Conservation (phyloP, 2,888 invertebrate species). For the Heliconius hortense region DNA sequence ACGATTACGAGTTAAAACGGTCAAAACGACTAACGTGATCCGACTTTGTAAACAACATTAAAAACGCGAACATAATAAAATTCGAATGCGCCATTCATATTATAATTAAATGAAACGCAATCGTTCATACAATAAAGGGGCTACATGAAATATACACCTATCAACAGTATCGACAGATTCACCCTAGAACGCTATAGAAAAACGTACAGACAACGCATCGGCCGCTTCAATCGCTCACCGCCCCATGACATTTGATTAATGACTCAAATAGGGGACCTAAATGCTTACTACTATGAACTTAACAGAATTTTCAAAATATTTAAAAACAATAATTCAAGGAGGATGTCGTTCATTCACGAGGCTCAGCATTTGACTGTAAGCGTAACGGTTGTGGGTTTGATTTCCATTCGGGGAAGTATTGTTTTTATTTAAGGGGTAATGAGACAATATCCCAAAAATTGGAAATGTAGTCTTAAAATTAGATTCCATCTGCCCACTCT, state of each 20-base stretch:
- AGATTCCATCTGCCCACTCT: neutral
- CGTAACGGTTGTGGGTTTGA: neutral
- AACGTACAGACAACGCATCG: conserved; percentile 64
- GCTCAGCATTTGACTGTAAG: neutral
- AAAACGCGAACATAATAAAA: conserved; percentile 8
- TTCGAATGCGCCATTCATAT: conserved; percentile 14
- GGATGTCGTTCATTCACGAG: neutral
- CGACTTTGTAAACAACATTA: conserved; percentile 5
- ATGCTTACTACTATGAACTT: conserved; percentile 45
- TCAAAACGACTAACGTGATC: neutral
- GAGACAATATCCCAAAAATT: too few relatives aligned
- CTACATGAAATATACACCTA: conserved; percentile 46
- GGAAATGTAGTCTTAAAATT: neutral
- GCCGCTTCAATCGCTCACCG: conserved; percentile 70
- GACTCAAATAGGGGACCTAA: conserved; percentile 61
- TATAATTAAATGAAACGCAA: conserved; percentile 40
- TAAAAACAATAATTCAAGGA: conserved; percentile 26
- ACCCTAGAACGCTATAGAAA: conserved; percentile 56
- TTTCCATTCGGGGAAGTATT: neutral
- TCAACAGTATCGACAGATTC: conserved; percentile 51
- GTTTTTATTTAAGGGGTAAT: too few relatives aligned
- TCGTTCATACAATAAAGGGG: conserved; percentile 39
- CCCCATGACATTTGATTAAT: conserved; percentile 79
- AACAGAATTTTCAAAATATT: conserved; percentile 26
- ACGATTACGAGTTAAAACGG: neutral